A percentile compares a stretch with the other conserved stretches of the same genome.
These are phyloP conservation scores for Saccopteryx bilineata DNA, from an alignment of 2,113 vertebrate species.

Conservation along the genomic window DNA sequence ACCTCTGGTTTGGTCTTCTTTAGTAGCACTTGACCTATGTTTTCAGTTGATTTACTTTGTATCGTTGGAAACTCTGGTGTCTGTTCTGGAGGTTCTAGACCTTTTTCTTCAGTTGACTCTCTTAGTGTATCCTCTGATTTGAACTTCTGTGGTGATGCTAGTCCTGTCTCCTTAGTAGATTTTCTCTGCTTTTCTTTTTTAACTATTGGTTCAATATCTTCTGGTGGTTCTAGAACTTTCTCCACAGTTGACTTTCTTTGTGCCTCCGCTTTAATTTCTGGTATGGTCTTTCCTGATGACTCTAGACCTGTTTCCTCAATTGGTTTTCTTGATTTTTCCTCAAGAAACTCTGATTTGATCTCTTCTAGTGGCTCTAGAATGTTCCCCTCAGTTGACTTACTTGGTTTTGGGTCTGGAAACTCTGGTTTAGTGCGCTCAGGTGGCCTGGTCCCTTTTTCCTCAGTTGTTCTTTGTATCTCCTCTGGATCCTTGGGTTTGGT, in stretches of 20 bases:
- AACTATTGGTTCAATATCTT: neutral
- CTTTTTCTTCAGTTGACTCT: conserved; percentile 67
- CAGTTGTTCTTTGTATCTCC: neutral
- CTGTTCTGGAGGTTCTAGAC: neutral
- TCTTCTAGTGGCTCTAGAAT: neutral
- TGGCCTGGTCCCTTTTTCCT: neutral
- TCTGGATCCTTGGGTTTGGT: neutral
- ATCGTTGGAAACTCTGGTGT: neutral
- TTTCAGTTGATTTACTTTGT: neutral
- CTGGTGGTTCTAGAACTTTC: conserved; percentile 73
- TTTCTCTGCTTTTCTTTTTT: neutral
- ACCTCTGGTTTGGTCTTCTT: neutral
- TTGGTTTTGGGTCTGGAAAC: neutral
- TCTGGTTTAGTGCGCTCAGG: neutral
- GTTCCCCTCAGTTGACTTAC: neutral
- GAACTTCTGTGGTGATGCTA: neutral
- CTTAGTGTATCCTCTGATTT: neutral
- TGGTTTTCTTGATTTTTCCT: neutral
- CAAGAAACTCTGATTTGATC: neutral
- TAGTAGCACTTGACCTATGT: neutral
- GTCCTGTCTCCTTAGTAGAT: neutral
- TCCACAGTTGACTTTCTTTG: neutral
- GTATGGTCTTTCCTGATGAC: neutral
- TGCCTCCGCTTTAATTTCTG: neutral
- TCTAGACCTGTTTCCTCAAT: neutral